phyloP scores from a whole-genome alignment of 2,888 invertebrate genomes.

The Oscheius sp. region DNA sequence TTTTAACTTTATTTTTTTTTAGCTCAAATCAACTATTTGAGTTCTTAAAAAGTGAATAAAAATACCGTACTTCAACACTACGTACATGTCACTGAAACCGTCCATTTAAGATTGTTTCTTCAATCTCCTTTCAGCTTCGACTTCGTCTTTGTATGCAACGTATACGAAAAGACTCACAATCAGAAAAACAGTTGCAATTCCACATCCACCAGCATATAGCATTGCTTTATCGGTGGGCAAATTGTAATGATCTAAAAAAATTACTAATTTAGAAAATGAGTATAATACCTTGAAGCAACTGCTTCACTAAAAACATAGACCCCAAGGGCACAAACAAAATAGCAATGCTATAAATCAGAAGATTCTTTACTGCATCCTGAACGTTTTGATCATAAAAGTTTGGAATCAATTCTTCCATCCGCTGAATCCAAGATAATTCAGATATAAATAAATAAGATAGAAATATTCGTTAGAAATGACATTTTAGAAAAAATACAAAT shows the following conservation, averaged over 20 bases:
- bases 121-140: conserved; percentile 42
- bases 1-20: too few species aligned
- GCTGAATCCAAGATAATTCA: conserved; percentile 8
- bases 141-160: conserved; percentile 61
- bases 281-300: conserved; percentile 16
- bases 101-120: background rate
- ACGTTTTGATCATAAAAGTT: conserved; percentile 62
- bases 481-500: background rate
- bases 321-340: conserved; percentile 68
- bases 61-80: too few species aligned
- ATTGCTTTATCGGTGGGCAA: conserved; percentile 49
- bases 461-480: background rate
- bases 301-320: conserved; percentile 69
- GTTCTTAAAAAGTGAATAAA: too few species aligned
- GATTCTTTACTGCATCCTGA: conserved; percentile 64
- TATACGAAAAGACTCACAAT: conserved; percentile 58
- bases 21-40: too few species aligned
- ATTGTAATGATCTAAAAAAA: conserved; percentile 57
- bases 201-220: conserved; percentile 59
- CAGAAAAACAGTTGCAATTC: conserved; percentile 45
- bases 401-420: conserved; percentile 63
- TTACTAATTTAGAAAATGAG: background rate
- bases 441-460: background rate
- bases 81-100: background rate
- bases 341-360: conserved; percentile 63